These are phyloP conservation scores for Drosophila ironensis DNA, from an alignment of 1,140 invertebrate species.

Conservation along the genomic window DNA sequence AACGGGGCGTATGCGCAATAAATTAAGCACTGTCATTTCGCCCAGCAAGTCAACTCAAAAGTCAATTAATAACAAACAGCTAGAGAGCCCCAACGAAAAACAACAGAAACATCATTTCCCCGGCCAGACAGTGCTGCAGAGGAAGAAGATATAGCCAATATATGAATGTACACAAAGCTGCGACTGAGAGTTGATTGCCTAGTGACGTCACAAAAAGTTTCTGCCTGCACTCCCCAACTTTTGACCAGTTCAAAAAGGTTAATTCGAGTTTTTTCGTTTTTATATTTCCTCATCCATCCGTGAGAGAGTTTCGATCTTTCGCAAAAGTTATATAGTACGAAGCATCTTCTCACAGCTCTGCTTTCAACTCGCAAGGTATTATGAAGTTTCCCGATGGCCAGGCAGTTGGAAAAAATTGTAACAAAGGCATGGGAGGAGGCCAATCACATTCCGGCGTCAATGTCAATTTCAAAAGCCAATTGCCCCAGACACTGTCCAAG, in stretches of 20 bases:
- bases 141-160: conserved; percentile 17
- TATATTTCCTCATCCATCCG: conserved; percentile 16
- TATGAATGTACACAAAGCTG: conserved; percentile 6
- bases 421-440: not conserved
- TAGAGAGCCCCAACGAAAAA: conserved; percentile 11
- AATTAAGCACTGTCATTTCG: conserved; percentile 70
- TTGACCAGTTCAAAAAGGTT: conserved; percentile 71
- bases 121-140: conserved; percentile 28
- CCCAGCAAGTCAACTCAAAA: conserved; percentile 74
- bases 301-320: conserved; percentile 54
- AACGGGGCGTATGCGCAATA: conserved; percentile 71
- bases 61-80: conserved; percentile 73
- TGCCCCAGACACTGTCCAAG: conserved; percentile 38
- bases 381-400: too few relatives aligned
- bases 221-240: conserved; percentile 14
- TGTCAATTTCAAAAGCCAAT: conserved; percentile 44
- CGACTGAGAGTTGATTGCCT: conserved; percentile 15
- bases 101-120: conserved; percentile 16
- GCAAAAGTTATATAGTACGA: conserved; percentile 4
- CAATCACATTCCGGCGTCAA: conserved; percentile 43
- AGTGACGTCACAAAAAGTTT: conserved; percentile 24
- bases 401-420: not conserved
- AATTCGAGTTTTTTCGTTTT: conserved; percentile 38
- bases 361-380: too few relatives aligned
- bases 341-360: conserved; percentile 23